A percentile compares a stretch with the other conserved stretches of the same genome.
phyloP scores from a whole-genome alignment of 2,113 vertebrate species.

The Archocentrus centrarchus region DNA sequence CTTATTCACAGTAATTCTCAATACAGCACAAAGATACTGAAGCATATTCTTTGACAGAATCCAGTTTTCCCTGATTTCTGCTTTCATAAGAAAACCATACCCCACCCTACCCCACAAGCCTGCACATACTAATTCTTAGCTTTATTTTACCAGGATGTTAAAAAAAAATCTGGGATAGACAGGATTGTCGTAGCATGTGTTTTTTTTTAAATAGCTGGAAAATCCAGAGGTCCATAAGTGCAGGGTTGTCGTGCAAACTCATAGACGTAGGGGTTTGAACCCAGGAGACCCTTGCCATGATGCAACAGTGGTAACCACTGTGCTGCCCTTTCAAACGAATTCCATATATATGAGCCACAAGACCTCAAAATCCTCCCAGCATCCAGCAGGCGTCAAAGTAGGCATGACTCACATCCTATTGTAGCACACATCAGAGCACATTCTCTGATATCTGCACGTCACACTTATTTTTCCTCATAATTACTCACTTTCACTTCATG shows the following conservation, averaged over 20 bases:
- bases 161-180: not conserved
- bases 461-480: conserved; percentile 24
- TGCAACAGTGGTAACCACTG: not conserved
- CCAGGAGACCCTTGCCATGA: not conserved
- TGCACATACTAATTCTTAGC: not conserved
- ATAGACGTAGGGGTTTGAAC: not conserved
- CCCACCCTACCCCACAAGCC: not conserved
- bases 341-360: conserved; percentile 29
- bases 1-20: not conserved
- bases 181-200: not conserved
- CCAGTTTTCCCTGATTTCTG: not conserved
- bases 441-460: conserved; percentile 1
- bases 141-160: not conserved
- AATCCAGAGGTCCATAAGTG: not conserved
- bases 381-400: conserved; percentile 11
- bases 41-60: not conserved
- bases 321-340: not conserved
- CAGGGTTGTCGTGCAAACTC: not conserved
- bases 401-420: conserved; percentile 49
- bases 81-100: not conserved
- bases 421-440: conserved; percentile 19
- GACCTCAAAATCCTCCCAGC: not conserved
- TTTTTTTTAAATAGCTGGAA: not conserved
- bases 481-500: conserved; percentile 34
- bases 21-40: not conserved